Base-by-base conservation (phyloP, 1,140 invertebrate genomes). In the Caenorhabditis tropicalis region DNA sequence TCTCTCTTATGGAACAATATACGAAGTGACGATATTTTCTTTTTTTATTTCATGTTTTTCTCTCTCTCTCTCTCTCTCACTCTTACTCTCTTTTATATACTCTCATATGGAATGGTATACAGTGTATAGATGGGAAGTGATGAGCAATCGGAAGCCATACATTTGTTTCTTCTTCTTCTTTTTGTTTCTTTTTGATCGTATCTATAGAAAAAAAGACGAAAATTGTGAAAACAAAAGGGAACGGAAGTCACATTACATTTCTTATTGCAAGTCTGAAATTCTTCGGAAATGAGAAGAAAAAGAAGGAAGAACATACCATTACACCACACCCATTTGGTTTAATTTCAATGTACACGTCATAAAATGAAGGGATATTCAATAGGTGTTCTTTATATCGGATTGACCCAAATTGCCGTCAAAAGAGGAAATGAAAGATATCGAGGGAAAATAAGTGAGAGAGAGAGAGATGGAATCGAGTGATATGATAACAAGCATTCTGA, bases 241-340 rank as follows among this genome's bases (percentile, higher is more conserved):
- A 65, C 58, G 31, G 58, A 65, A 65, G 58, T 39, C 58, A 65
- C 65, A 74, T 39, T 74, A 43, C 65, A 43, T 43, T 74, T 65
- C 15, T 31, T 31, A 33, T 65, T 10, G 29, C 10, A 74, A 74
- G 36, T 74, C 65, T 74, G 65, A 43, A 74, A 74, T 74, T 74
- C 36, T 46, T 74, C 36, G 16, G 33, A 74, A n/a, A 74, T 36
- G 16, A 36, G n/a, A 29, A 74, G 7, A n/a, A 36, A n/a, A 21
- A 74, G 29, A 33, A 24, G n/a, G 36, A 31, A 36, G 31, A 36
- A 4, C 33, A 43, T 12, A 74, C 33, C 29, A 36, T 36, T 24
- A 33, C 27, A 74, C 65, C 65, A 74, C 65, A 74, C 65, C 65
- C 65, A 74, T 74, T n/a, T n/a, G n/a, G 65, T 74, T 74, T 74